Evolutionary conservation across 2,797 vertebrate species (phyloP).

Genomic region (Sternotherus odoratus): DNA sequence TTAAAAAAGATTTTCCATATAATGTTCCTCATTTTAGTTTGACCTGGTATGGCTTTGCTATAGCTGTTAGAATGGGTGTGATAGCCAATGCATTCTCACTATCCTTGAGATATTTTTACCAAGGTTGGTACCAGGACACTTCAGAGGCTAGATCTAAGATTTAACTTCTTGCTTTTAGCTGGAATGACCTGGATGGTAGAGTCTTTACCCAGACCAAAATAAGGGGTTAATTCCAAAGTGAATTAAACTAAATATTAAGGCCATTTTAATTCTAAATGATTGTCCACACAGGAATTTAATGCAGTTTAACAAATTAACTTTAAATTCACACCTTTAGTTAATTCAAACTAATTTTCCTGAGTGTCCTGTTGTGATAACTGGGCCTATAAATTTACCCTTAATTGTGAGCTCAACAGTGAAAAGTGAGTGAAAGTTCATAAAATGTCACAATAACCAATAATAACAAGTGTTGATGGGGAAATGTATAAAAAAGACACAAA

Average conservation of each 20-base stretch:
- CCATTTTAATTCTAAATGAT: neutral
- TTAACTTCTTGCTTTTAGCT: neutral
- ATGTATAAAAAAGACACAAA: too few relatives aligned
- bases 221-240: neutral
- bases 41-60: neutral
- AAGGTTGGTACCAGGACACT: neutral
- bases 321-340: too few relatives aligned
- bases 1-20: neutral
- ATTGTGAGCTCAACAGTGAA: too few relatives aligned
- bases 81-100: neutral
- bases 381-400: too few relatives aligned
- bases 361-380: too few relatives aligned
- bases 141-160: neutral
- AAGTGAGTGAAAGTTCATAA: too few relatives aligned
- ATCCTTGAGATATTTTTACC: neutral
- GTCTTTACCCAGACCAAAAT: too few relatives aligned
- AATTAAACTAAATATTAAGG: neutral
- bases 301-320: too few relatives aligned
- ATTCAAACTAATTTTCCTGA: too few relatives aligned
- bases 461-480: too few relatives aligned
- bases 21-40: neutral
- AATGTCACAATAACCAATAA: too few relatives aligned
- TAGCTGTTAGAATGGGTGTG: neutral
- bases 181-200: neutral
- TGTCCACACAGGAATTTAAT: too few relatives aligned